A percentile compares a stretch with the other conserved stretches of the same genome.
phyloP scores from a whole-genome alignment of 2,888 invertebrate genomes.

The Thera obeliscata region DNA sequence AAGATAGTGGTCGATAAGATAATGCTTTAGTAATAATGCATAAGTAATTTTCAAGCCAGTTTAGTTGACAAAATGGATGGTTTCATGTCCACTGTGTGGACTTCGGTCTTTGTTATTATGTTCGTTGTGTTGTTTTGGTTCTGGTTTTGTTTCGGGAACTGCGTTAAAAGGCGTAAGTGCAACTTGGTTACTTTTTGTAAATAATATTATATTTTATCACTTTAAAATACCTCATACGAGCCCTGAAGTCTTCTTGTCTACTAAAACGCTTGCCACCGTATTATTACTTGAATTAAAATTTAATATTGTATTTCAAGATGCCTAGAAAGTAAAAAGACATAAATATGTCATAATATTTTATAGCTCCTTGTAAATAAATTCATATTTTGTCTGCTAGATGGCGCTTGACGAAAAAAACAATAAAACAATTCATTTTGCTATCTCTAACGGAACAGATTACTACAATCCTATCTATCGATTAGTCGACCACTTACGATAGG shows the following conservation, averaged over 20 bases:
- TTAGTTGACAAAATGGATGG: slow-evolving; percentile 55
- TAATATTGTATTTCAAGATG: no score
- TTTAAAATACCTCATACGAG: no score
- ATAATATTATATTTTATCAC: not conserved
- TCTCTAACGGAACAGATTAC: slow-evolving; percentile 12
- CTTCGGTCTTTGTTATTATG: slow-evolving; percentile 62
- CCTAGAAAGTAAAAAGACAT: no score
- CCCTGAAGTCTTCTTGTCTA: no score
- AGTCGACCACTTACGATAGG: not conserved
- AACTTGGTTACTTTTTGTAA: not conserved
- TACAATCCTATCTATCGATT: slow-evolving; percentile 23
- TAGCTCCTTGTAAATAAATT: not conserved
- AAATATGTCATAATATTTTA: no score
- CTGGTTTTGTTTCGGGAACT: slow-evolving; percentile 76
- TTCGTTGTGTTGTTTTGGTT: slow-evolving; percentile 64
- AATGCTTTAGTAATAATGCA: not conserved
- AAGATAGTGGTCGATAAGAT: slow-evolving; percentile 29
- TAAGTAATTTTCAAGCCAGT: not conserved
- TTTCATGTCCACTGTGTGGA: slow-evolving; percentile 51
- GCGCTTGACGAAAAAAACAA: not conserved
- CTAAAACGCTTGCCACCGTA: no score
- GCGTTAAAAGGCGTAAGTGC: slow-evolving; percentile 64
- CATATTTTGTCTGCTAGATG: slow-evolving; percentile 4
- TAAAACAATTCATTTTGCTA: slow-evolving; percentile 10
- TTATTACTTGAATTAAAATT: no score